Conservation (phyloP, 2,888 invertebrate species). For the Protodeltote pygarga region DNA sequence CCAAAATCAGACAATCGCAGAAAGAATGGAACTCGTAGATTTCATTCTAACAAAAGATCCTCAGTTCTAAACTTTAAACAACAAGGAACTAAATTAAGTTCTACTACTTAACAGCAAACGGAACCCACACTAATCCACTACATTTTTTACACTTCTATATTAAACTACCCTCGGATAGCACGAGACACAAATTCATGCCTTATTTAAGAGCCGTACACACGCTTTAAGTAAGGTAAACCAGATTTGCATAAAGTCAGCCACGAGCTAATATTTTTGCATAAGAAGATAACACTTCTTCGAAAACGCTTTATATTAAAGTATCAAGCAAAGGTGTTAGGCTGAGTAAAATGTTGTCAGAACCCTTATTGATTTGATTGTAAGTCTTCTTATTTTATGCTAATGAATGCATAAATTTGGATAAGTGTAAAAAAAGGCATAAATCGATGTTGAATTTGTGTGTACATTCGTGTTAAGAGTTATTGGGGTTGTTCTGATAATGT, state of each 20-base stretch:
- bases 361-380: conserved; percentile 60
- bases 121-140: conserved; percentile 32
- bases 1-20: not conserved
- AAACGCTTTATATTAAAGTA: conserved; percentile 65
- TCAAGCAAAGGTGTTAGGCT: conserved; percentile 56
- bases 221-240: conserved; percentile 70
- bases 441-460: conserved; percentile 35
- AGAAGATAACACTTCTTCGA: conserved; percentile 79
- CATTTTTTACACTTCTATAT: conserved; percentile 65
- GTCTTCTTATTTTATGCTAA: conserved; percentile 60
- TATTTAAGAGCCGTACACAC: conserved; percentile 72
- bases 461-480: conserved; percentile 38
- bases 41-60: no score
- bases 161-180: conserved; percentile 70
- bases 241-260: conserved; percentile 84
- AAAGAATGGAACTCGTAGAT: not conserved
- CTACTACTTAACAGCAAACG: conserved; percentile 26
- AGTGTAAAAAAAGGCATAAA: conserved; percentile 36
- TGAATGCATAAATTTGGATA: conserved; percentile 49
- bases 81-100: conserved; percentile 10
- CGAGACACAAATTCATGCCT: conserved; percentile 68
- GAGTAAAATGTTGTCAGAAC: conserved; percentile 50
- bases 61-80: not conserved
- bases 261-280: conserved; percentile 85
- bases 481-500: conserved; percentile 37